Base-by-base conservation (phyloP, 23 tunicate genomes). In the Halocynthia roretzi region DNA sequence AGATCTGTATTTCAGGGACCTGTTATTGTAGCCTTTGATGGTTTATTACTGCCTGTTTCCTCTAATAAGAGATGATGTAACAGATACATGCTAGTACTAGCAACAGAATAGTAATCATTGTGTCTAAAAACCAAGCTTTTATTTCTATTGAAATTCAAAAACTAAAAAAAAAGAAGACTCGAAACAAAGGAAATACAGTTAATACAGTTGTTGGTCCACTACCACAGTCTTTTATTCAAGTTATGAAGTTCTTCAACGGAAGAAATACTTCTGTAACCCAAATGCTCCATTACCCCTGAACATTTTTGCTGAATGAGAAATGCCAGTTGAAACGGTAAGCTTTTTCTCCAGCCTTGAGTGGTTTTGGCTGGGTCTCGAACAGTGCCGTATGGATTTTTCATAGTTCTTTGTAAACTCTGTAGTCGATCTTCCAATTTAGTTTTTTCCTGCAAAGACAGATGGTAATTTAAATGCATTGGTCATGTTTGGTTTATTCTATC, bases 11-110 rank as follows among this genome's bases (percentile, higher is more conserved):
- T 86, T 60, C 51, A 52, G 17, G 92, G 92, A 0, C 69, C 83
- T 23, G 87, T 92, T 51, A 51, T 83, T 66, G 76, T 78, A 0
- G 98, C 98, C 6, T 86, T 86, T 79, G 98, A 92, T 68, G 98
- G 98, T 48, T 76, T 92, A 7, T 23, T 92, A 8, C 14, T 85
- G 5, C 93, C 93, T 61, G 98, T 92, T 14, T 82, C 75, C 50
- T 70, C 83, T 56, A 83, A 66, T 48, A 23, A 48, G 8, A n/a
- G 55, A 0, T 77, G 81, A 74, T 12, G 5, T 58, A 14, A 15
- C 17, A 58, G 17, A 58, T 58, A 4, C 15, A 14, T 15, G 63
- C 63, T 58, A 58, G 44, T 31, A 31, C 44, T 31, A 31, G 44
- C 4, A 31, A 31, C 44, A 4, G 44, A 31, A 31, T 31, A 31